A percentile compares a stretch with the other conserved stretches of the same genome.
Conservation (phyloP, 2,113 vertebrate genomes). For the Bubo scandiacus region DNA sequence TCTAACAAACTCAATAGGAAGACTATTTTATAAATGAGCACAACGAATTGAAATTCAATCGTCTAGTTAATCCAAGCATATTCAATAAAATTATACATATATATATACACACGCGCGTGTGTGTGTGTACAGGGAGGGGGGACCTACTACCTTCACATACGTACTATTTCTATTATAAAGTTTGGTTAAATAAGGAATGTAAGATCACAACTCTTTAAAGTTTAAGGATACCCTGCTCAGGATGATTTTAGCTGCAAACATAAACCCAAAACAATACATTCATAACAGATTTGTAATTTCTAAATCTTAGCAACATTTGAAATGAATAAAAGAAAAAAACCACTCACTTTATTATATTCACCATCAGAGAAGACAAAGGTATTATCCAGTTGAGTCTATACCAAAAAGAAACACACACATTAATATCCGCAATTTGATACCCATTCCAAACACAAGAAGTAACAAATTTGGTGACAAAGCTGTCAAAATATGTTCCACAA, state of each 20-base stretch:
- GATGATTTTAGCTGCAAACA: background rate
- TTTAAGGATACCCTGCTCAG: background rate
- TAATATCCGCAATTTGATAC: slow-evolving; percentile 72
- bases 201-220: background rate
- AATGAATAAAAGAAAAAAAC: background rate
- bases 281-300: background rate
- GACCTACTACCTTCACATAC: background rate
- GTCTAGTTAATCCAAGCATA: background rate
- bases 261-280: background rate
- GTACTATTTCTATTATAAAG: background rate
- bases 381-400: slow-evolving; percentile 51
- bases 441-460: slow-evolving; percentile 76
- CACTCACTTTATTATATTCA: background rate
- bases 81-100: background rate
- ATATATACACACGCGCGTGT: rapidly evolving
- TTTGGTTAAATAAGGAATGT: background rate
- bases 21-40: background rate
- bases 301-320: background rate
- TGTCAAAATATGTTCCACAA: slow-evolving; percentile 85
- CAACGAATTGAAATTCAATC: background rate
- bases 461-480: slow-evolving; percentile 81
- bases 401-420: slow-evolving; percentile 68
- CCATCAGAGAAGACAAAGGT: slow-evolving; percentile 19
- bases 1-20: background rate
- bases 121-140: background rate